Base-by-base conservation (phyloP, 2,888 invertebrate genomes). In the Cantharis flavilabris region DNA sequence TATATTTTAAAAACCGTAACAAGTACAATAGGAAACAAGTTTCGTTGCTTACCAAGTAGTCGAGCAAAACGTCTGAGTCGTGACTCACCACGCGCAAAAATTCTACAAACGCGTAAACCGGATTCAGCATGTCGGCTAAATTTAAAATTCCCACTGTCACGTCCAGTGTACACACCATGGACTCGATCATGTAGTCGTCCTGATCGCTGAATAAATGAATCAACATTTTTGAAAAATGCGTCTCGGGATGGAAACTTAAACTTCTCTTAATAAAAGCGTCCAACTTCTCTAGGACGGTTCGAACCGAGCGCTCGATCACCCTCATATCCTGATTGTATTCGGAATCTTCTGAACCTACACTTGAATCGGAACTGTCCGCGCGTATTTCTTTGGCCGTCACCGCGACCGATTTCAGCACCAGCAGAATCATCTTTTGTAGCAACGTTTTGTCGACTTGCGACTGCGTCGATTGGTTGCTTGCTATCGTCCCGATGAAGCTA, bases 251-350 rank as follows among this genome's bases (percentile, higher is more conserved):
- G 86, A 95, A 97, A 80, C 96, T 95, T 81, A 96, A 89, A 76
- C 94, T 91, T 79, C 93, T 92, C 85, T 97, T 95, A 10, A 97
- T 93, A 84, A 96, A 96, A 71, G 91, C 90, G 86, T 97, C 96
- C 30, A 97, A 89, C 85, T 96, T 95, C 82, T 93, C 93, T 16
- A 96, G 88, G 0, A 96, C 96, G 88, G 96, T 96, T 69, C 95
- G 90, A 79, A 97, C 96, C 20, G 96, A 96, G 76, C 96, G 89
- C 85, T 96, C 96, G 11, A 97, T 96, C 23, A 96, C 92, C 82
- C 95, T 94, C 95, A 96, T 96, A 84, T 97, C 97, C 81, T 95
- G 95, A 88, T 95, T 95, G 13, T 95, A 94, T 86, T 96, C 96
- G 83, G 94, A 95, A 80, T 95, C 95, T 67, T 95, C 94, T 0